These are phyloP conservation scores for Drosophila niveifrons DNA, from an alignment of 2,888 invertebrate species.

Conservation along the genomic window DNA sequence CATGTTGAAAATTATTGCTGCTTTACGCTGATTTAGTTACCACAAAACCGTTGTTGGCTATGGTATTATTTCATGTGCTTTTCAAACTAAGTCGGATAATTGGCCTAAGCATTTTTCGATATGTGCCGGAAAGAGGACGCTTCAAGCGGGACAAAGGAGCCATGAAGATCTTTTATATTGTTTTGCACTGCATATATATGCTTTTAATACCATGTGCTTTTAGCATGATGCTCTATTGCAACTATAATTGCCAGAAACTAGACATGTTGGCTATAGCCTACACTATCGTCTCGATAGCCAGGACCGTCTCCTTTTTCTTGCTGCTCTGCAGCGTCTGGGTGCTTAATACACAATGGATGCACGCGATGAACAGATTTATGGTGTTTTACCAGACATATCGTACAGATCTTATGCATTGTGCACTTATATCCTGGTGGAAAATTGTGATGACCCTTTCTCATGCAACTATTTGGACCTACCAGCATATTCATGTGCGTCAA, in stretches of 20 bases:
- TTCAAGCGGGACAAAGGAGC: conserved; percentile 36
- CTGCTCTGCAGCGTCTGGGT: conserved; percentile 42
- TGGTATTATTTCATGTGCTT: neutral
- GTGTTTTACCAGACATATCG: conserved; percentile 27
- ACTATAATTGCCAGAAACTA: conserved; percentile 30
- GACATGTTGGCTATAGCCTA: conserved; percentile 53
- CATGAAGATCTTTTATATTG: conserved; percentile 41
- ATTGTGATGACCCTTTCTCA: conserved; percentile 30
- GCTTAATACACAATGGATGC: conserved; percentile 10
- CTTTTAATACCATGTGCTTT: conserved; percentile 40
- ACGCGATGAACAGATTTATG: conserved; percentile 34
- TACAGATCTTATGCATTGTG: neutral
- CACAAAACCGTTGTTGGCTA: neutral
- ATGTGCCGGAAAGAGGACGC: conserved; percentile 13
- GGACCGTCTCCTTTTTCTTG: conserved; percentile 11
- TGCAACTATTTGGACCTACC: conserved; percentile 33
- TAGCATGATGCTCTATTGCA: conserved; percentile 27
- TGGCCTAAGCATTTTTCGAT: conserved; percentile 62
- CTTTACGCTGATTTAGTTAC: neutral
- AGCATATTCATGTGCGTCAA: conserved; percentile 45
- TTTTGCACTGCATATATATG: conserved; percentile 37
- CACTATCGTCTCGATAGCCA: conserved; percentile 41
- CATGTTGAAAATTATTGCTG: too few relatives aligned
- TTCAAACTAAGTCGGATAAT: conserved; percentile 36
- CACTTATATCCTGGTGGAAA: conserved; percentile 31